These are phyloP conservation scores for Macrophya annulata DNA, from an alignment of 2,888 invertebrate species.

Conservation along the genomic window DNA sequence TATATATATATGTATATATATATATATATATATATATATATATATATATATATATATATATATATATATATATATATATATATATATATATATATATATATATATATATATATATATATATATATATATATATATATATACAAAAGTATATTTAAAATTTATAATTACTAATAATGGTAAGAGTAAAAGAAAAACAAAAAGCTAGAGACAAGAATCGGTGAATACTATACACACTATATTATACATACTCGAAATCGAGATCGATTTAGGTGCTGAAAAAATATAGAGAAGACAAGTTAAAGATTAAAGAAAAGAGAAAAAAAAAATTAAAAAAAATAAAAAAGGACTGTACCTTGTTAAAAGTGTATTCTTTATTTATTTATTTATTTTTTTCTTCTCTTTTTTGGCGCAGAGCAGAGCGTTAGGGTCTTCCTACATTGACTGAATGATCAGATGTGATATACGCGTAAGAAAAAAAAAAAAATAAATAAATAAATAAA, in stretches of 20 bases:
- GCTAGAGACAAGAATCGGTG: constrained; percentile 1
- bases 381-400: not conserved
- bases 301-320: not conserved
- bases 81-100: not conserved
- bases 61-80: not conserved
- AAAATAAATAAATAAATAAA: not conserved
- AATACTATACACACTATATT: constrained; percentile 4
- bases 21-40: not conserved
- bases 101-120: not conserved
- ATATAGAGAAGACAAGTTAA: not conserved
- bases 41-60: not conserved
- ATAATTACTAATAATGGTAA: not conserved
- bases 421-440: constrained; percentile 79
- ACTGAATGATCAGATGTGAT: constrained; percentile 80
- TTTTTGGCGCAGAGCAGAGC: constrained; percentile 68
- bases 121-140: not conserved
- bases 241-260: constrained; percentile 35
- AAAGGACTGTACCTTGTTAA: not conserved
- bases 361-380: not conserved
- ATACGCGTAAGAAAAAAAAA: constrained; percentile 76
- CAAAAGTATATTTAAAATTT: not conserved
- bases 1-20: not conserved
- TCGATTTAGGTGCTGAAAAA: constrained; percentile 42
- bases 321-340: constrained; percentile 63
- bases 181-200: not conserved